These are phyloP conservation scores for Drosophila koepferae DNA, from an alignment of 2,888 invertebrate genomes.

Conservation along the genomic window DNA sequence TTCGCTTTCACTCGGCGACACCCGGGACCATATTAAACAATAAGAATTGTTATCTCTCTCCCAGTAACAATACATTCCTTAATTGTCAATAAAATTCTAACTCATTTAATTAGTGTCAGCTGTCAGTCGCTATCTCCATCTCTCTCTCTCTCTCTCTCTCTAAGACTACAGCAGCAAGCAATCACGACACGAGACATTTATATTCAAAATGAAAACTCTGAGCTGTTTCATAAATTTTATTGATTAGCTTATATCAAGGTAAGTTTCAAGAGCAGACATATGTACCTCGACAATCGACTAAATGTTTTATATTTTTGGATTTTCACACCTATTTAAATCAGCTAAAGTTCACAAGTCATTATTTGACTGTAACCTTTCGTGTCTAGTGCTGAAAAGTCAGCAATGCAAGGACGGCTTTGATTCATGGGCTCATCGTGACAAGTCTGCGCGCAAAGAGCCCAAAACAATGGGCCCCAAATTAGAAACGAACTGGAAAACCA, in stretches of 20 bases:
- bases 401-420: conserved; percentile 32
- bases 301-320: neutral
- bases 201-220: neutral
- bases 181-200: neutral
- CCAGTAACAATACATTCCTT: no score
- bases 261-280: neutral
- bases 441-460: conserved; percentile 21
- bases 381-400: conserved; percentile 18
- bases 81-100: no score
- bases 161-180: no score
- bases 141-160: no score
- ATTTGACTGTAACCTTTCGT: conserved; percentile 24
- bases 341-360: neutral
- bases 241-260: neutral
- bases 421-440: conserved; percentile 28
- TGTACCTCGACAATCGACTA: neutral
- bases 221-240: neutral
- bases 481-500: conserved; percentile 48
- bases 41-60: no score
- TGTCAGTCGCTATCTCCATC: no score
- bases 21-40: no score
- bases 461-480: conserved; percentile 62
- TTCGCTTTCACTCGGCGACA: no score
- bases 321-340: conserved; percentile 16
- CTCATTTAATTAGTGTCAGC: no score